Evolutionary conservation across 2,888 invertebrate species (phyloP), one percentile per base, ranked within the genome.

Genomic region (Melieria picta): DNA sequence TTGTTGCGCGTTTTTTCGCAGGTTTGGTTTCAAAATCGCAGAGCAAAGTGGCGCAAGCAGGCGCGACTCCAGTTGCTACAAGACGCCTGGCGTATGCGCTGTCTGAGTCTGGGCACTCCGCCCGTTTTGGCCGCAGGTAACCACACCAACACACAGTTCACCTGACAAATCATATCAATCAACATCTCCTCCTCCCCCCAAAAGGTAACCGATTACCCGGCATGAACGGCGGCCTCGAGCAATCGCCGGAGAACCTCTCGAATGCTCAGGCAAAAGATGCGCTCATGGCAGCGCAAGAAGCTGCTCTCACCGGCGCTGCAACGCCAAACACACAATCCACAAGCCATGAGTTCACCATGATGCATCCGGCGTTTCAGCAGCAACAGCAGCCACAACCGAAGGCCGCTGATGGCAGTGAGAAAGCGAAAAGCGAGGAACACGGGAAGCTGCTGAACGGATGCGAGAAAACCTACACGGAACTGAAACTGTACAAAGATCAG

Each of bases 1-100:
- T 30, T 30, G 30, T 30, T 30, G 30, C 11, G 42, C 45, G 10
- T 69, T n/a, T 10, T 16, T 7, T 47, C 65, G 0, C 11, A 94
- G 94, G 95, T 95, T 42, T 95, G 95, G 95, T 96, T 96, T 87
- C 96, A 96, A 89, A 96, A 96, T 84, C 90, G 96, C 57, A 89
- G 96, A 66, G 96, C 96, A 5, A 96, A 96, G 86, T 96, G 96
- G 96, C 90, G 96, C 16, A 96, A 96, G 83, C 95, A 95, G 82
- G 95, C 95, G 1, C 90, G 95, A 0, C 88, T 96, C 72, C 95
- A 95, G 81, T 88, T 96, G 66, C 88, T 96, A 30, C 95, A 96
- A 83, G 96, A 95, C 82, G 95, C 96, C 1, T 96, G 95, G 95
- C 88, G 95, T 78, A 95, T 96, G 94, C 91, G 95, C 74, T 95